Base-by-base conservation (phyloP, 2,797 vertebrate genomes). In the Cuniculus paca region DNA sequence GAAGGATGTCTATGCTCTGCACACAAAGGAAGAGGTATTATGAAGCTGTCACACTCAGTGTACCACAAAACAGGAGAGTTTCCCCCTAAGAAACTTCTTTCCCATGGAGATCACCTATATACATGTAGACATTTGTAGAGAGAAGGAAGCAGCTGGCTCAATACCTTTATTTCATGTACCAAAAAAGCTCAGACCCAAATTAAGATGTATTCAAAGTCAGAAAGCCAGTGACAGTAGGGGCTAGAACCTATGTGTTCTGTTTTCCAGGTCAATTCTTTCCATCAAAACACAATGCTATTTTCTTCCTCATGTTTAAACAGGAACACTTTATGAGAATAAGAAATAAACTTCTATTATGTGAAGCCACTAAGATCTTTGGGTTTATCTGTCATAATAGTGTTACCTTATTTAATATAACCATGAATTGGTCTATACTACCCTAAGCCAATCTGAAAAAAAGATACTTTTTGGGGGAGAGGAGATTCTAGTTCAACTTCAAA, bases 401-500 rank as follows among this genome's bases (percentile, higher is more conserved):
- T 79, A 87, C 50, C 42, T 6, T 94, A 72, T 48, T 60, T 83
- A 88, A 79, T 14, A 42, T 14, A 92, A 80, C 39, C 48, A 85
- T 34, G n/a, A 92, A 90, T 61, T 42, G 54, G 42, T 88, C 36
- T 75, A 65, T 56, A 13, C 28, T 42, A 95, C 31, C n/a, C 28
- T 48, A 96, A 88, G 39, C 72, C 39, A 92, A 97, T 88, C 20
- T 91, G 65, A 78, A 95, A 94, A 94, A 94, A 31, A 90, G 4
- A 52, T 0, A 24, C 13, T 22, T 26, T 58, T 50, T 34, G 3
- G 5, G n/a, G 42, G 85, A 81, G 61, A 52, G 28, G 5, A 19
- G 75, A 75, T 86, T 95, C 82, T 93, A 56, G 74, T 85, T 84
- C 80, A 97, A 87, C 34, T 45, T 95, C 74, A 58, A 50, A 96